A percentile compares a stretch with the other conserved stretches of the same genome.
phyloP scores from a whole-genome alignment of 2,888 invertebrate genomes.

The Nemapogon koenigi region DNA sequence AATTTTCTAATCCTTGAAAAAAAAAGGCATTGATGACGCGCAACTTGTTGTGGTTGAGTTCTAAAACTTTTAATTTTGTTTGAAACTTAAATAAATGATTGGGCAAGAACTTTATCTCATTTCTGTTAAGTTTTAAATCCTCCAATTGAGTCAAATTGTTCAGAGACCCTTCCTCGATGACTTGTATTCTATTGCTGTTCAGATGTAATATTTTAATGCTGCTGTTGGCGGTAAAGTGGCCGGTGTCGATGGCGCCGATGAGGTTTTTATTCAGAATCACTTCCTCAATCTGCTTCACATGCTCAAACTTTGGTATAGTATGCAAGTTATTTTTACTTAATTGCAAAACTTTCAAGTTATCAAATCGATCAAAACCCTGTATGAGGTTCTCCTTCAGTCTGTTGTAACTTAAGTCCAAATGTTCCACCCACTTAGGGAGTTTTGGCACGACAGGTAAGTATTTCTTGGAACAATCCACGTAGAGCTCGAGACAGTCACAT shows the following conservation, averaged over 20 bases:
- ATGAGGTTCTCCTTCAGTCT: constrained; percentile 46
- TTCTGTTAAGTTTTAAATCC: constrained; percentile 81
- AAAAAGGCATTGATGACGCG: constrained; percentile 80
- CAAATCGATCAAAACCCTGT: constrained; percentile 36
- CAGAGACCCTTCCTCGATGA: constrained; percentile 75
- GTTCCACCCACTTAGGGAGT: constrained; percentile 78
- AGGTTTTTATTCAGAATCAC: constrained; percentile 71
- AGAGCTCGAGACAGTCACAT: constrained; percentile 76
- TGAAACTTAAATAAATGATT: constrained; percentile 77
- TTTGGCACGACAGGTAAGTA: constrained; percentile 74
- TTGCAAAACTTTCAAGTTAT: constrained; percentile 44
- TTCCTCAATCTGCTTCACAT: constrained; percentile 59
- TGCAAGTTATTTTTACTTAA: constrained; percentile 64
- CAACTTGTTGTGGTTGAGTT: constrained; percentile 84
- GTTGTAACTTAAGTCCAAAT: constrained; percentile 69
- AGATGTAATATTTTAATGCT: constrained; percentile 43
- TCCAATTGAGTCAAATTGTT: constrained; percentile 74
- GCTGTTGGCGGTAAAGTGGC: constrained; percentile 66
- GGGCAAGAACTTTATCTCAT: constrained; percentile 73
- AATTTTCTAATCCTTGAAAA: constrained; percentile 77
- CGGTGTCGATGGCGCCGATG: constrained; percentile 59
- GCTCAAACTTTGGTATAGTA: constrained; percentile 60
- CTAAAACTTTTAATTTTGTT: constrained; percentile 74
- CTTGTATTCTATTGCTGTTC: constrained; percentile 71
- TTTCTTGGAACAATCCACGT: constrained; percentile 78